These are phyloP conservation scores for Polyommatus icarus DNA, from an alignment of 2,888 invertebrate genomes.

Conservation along the genomic window DNA sequence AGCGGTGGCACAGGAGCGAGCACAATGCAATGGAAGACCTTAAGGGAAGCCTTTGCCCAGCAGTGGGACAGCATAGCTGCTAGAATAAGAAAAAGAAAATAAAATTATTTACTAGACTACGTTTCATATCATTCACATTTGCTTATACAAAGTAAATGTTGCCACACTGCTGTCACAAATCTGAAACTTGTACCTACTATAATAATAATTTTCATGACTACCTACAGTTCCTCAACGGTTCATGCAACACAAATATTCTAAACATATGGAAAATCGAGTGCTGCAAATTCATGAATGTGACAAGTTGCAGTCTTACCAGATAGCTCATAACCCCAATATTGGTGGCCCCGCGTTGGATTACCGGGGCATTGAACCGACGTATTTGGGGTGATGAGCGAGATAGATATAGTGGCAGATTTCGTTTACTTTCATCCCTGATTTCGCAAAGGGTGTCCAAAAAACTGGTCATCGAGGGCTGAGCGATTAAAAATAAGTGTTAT, in stretches of 20 bases:
- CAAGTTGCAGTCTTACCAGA: conserved; percentile 24
- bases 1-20: no score
- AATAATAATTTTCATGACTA: no score
- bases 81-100: no score
- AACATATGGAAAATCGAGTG: not conserved
- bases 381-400: conserved; percentile 32
- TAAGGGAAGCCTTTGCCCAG: no score
- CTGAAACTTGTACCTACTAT: no score
- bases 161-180: no score
- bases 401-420: conserved; percentile 28
- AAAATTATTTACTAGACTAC: no score
- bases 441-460: conserved; percentile 12
- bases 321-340: conserved; percentile 29
- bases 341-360: conserved; percentile 22
- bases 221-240: not conserved
- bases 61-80: no score
- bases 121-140: no score
- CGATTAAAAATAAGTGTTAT: not conserved
- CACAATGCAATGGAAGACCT: no score
- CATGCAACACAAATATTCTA: not conserved
- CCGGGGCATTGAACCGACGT: conserved; percentile 27
- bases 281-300: not conserved
- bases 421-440: conserved; percentile 29
- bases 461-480: not conserved
- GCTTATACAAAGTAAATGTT: no score